Evolutionary conservation across 2,888 invertebrate species (phyloP), one percentile per base, ranked within the genome.

Genomic region (Endomychus coccineus): DNA sequence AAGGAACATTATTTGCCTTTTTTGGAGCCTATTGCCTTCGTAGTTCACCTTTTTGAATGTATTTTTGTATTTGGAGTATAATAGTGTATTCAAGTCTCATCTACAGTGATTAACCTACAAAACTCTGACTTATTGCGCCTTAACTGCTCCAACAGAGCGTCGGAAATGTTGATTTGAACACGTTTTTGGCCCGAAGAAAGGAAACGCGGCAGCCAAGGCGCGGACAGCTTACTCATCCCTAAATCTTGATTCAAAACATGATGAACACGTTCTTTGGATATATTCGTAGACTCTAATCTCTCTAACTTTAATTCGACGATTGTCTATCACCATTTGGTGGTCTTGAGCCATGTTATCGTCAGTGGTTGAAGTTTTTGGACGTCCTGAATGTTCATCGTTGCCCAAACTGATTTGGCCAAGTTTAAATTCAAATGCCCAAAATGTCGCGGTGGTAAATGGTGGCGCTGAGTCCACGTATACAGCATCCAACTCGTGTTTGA

Each of bases 41-140:
- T 15, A 28, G n/a, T 34, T 36, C 39, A 39, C 36, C 38, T 32
- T 39, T 34, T 39, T 27, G 37, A 40, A 13, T 40, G 37, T 28
- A 27, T 22, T 39, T 40, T 39, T 17, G 37, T 33, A 24, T 40
- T 29, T 16, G 37, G 37, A 9, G 33, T 40, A 34, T 37, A 33
- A 29, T 40, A 37, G 37, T n/a, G 19, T 30, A 30, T 30, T 3
- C 30, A 30, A 30, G 30, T 39, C 30, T 37, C 36, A 27, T 28
- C 29, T 36, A 40, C 27, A 14, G 29, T 40, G 32, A 40, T 38
- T 28, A 31, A 39, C 16, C 37, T 27, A 35, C 34, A 36, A 40
- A 40, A 37, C 22, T 32, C 33, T 21, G 27, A 16, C 3, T 66
- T 21, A 65, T 65, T 2, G 59, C 59, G 48, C 54, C 52, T 21